Conservation (phyloP, 2,113 vertebrate species). For the Narcine bancroftii region DNA sequence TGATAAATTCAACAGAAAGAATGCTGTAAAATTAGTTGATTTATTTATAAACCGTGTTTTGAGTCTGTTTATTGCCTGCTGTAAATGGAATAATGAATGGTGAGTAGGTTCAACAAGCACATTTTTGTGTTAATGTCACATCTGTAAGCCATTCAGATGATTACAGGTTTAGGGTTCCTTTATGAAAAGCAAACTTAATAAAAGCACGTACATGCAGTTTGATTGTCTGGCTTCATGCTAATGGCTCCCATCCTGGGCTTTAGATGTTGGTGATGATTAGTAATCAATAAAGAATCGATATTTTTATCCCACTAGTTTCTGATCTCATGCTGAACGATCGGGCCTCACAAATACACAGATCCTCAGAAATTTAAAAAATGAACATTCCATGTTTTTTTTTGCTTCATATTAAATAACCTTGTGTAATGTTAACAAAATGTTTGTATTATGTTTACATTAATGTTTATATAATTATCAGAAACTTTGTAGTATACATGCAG, state of each 20-base stretch:
- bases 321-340: not conserved
- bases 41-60: conserved; percentile 35
- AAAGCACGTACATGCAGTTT: not conserved
- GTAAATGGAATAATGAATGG: conserved; percentile 33
- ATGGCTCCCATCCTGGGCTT: conserved; percentile 19
- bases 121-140: conserved; percentile 33
- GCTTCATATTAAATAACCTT: not conserved
- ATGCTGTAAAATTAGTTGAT: conserved; percentile 14
- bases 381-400: not conserved
- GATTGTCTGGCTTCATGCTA: conserved; percentile 1
- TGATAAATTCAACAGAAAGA: conserved; percentile 7
- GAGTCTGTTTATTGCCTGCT: conserved; percentile 33
- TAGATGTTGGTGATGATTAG: not conserved
- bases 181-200: conserved; percentile 31
- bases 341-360: not conserved
- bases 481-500: not conserved
- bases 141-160: conserved; percentile 30
- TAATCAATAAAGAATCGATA: conserved; percentile 31
- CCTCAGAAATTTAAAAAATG: not conserved
- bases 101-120: conserved; percentile 33
- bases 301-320: conserved; percentile 5
- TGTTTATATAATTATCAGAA: not conserved
- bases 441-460: not conserved
- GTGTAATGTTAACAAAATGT: too few relatives aligned
- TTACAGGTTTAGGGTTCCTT: conserved; percentile 29